A percentile compares a stretch with the other conserved stretches of the same genome.
These are phyloP conservation scores for Atherinosoma microstoma DNA, from an alignment of 2,797 vertebrate genomes.

Conservation along the genomic window DNA sequence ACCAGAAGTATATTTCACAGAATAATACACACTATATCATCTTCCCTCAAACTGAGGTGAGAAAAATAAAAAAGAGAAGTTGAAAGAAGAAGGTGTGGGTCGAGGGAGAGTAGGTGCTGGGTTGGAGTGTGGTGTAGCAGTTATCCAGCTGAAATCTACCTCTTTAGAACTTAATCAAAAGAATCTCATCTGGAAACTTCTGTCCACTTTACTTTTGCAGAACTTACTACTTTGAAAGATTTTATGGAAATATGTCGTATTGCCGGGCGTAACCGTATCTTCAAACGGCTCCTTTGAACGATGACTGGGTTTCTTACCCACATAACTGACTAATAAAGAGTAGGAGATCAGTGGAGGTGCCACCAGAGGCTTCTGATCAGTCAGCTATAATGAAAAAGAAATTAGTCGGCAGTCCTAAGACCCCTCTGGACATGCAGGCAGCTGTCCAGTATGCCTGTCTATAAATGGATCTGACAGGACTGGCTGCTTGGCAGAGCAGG, in stretches of 20 bases:
- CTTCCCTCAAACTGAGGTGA: too few relatives aligned
- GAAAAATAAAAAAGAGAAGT: neutral
- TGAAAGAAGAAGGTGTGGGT: neutral
- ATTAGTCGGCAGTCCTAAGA: constrained; percentile 58
- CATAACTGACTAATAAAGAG: constrained; percentile 28
- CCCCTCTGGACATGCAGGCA: constrained; percentile 57
- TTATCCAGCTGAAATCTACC: neutral
- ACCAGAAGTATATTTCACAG: too few relatives aligned
- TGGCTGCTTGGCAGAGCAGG: constrained; percentile 49
- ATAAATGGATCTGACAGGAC: constrained; percentile 63
- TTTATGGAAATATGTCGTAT: constrained; percentile 6
- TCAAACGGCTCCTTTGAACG: constrained; percentile 6
- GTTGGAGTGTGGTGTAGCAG: neutral
- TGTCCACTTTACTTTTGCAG: neutral
- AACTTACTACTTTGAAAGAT: neutral
- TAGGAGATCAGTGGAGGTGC: constrained; percentile 24
- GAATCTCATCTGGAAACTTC: neutral
- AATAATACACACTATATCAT: too few relatives aligned
- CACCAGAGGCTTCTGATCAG: constrained; percentile 45
- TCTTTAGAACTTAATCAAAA: constrained; percentile 1
- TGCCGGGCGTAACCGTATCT: neutral
- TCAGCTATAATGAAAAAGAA: constrained; percentile 63
- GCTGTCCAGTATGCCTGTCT: constrained; percentile 59
- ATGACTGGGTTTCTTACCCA: constrained; percentile 2
- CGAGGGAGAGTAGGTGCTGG: neutral